phyloP scores from a whole-genome alignment of 2,113 vertebrate species.

The Mus pahari region DNA sequence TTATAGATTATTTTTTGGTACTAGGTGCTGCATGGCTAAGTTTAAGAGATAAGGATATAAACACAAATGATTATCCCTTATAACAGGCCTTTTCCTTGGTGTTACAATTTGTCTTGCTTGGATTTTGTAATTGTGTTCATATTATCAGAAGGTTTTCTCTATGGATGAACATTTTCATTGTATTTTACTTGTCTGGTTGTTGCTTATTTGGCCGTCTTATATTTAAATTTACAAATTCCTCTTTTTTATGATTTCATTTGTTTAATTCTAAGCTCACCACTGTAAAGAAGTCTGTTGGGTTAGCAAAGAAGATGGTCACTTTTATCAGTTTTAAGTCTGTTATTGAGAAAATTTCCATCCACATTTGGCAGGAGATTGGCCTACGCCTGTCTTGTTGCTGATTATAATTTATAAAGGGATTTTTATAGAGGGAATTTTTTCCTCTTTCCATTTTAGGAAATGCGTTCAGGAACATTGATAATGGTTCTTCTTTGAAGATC shows the following conservation, averaged over 20 bases:
- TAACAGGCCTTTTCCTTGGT: not conserved
- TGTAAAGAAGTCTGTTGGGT: not conserved
- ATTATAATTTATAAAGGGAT: not conserved
- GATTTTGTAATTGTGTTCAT: not conserved
- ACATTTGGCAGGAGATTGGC: not conserved
- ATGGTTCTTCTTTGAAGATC: not conserved
- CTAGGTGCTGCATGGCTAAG: not conserved
- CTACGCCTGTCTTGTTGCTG: not conserved
- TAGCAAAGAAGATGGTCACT: not conserved
- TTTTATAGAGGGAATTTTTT: not conserved
- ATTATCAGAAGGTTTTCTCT: not conserved
- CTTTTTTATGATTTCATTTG: not conserved
- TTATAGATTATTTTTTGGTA: not conserved
- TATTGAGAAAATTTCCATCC: not conserved
- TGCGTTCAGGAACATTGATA: not conserved
- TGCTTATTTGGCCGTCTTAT: not conserved
- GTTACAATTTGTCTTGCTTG: not conserved
- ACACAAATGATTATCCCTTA: not conserved
- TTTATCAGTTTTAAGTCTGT: not conserved
- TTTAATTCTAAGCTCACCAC: not conserved
- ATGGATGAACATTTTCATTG: not conserved
- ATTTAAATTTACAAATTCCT: constrained; percentile 13
- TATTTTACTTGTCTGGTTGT: not conserved
- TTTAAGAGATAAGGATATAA: not conserved
- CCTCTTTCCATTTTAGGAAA: not conserved